A percentile compares a stretch with the other conserved stretches of the same genome.
Evolutionary conservation across 2,888 invertebrate species (phyloP).

Genomic region (Polyommatus iphigenia): DNA sequence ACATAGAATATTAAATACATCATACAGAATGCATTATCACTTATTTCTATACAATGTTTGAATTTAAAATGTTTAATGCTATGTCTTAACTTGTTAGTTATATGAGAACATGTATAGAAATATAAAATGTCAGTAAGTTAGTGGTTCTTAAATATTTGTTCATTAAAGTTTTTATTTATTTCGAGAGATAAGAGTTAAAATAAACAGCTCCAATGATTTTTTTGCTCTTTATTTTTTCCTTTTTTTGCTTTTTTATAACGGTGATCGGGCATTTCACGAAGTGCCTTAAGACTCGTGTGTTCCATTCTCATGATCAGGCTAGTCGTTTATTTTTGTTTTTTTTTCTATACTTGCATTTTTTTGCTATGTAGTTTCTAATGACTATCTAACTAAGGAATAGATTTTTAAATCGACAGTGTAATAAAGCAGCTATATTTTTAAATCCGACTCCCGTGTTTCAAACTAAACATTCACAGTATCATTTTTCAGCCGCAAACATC

Average conservation of each 20-base stretch:
- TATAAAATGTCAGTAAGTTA: conserved; percentile 35
- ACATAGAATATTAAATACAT: conserved; percentile 17
- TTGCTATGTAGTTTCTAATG: neutral
- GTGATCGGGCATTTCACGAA: conserved; percentile 33
- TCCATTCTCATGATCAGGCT: conserved; percentile 18
- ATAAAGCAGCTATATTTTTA: too few species aligned
- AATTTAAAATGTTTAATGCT: conserved; percentile 19
- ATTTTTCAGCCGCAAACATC: too few species aligned
- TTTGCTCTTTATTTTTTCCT: conserved; percentile 49
- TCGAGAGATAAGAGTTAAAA: conserved; percentile 57
- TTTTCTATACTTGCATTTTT: neutral
- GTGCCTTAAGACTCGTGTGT: conserved; percentile 39
- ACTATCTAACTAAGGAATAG: too few species aligned
- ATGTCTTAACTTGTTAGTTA: conserved; percentile 22
- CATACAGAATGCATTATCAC: conserved; percentile 15
- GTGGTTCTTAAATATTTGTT: conserved; percentile 58
- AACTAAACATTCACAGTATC: too few species aligned
- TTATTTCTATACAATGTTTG: conserved; percentile 26
- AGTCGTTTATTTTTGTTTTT: neutral
- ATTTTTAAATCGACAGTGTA: too few species aligned
- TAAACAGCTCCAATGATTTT: conserved; percentile 61
- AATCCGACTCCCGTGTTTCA: too few species aligned
- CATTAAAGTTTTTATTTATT: conserved; percentile 66
- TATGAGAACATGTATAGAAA: conserved; percentile 20
- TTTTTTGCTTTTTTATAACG: conserved; percentile 33